Percentiles rank a stretch among this genome's conserved stretches.
phyloP scores from a whole-genome alignment of 2,113 vertebrate species.

The Grammomys dolichurus region DNA sequence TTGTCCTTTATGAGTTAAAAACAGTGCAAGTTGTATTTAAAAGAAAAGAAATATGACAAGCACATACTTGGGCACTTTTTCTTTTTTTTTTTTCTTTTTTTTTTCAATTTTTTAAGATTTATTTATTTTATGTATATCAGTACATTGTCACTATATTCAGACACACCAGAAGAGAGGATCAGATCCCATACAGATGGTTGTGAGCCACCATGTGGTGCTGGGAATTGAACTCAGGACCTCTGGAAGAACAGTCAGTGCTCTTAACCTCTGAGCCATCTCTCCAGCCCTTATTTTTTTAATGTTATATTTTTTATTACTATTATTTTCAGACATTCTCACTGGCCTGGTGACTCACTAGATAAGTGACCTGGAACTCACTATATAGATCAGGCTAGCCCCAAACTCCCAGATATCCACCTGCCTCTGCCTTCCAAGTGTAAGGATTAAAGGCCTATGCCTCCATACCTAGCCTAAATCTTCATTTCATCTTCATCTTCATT shows the following conservation, averaged over 20 bases:
- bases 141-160: too few species aligned
- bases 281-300: too few species aligned
- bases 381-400: background rate
- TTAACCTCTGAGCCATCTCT: too few species aligned
- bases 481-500: background rate
- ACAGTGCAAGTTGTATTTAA: background rate
- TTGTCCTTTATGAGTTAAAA: constrained; percentile 43
- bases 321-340: background rate
- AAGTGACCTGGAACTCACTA: background rate
- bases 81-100: background rate
- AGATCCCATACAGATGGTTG: too few species aligned
- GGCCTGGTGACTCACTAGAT: background rate
- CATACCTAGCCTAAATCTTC: background rate
- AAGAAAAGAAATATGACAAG: background rate
- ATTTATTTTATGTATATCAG: too few species aligned
- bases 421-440: background rate
- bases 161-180: too few species aligned
- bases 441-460: background rate
- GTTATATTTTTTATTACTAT: background rate
- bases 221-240: too few species aligned
- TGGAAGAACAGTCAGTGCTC: too few species aligned
- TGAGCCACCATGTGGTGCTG: too few species aligned
- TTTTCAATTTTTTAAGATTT: background rate
- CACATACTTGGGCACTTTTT: background rate
- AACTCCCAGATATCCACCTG: background rate